Percentiles rank a stretch among this genome's conserved stretches.
phyloP scores from a whole-genome alignment of 2,113 vertebrate genomes.

The Ibidorhyncha struthersii region DNA sequence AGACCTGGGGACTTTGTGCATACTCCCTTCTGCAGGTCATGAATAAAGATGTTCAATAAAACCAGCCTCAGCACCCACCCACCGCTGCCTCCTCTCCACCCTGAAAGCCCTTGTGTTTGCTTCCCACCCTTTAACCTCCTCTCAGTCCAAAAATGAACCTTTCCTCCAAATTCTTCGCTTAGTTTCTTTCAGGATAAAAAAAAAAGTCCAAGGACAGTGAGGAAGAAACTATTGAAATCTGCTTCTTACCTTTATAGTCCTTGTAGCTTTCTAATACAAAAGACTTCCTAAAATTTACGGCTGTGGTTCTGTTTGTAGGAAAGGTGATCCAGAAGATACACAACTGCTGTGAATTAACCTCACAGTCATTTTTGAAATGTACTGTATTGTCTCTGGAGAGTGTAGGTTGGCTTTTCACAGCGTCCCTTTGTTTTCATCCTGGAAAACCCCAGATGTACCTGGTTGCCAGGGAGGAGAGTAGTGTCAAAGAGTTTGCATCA shows the following conservation, averaged over 20 bases:
- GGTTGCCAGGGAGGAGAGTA: not conserved
- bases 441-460: not conserved
- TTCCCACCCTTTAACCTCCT: not conserved
- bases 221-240: not conserved
- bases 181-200: not conserved
- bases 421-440: not conserved
- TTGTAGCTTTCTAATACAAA: not conserved
- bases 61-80: not conserved
- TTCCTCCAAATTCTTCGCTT: not conserved
- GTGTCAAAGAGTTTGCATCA: not conserved
- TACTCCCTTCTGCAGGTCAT: not conserved
- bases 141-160: not conserved
- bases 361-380: not conserved
- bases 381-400: not conserved
- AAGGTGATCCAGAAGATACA: not conserved
- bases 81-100: not conserved
- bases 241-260: not conserved
- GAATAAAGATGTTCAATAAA: not conserved
- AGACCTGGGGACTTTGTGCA: not conserved
- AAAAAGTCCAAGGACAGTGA: not conserved
- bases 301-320: not conserved
- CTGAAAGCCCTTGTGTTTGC: not conserved
- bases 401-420: not conserved
- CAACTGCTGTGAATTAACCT: not conserved
- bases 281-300: not conserved